A percentile compares a stretch with the other conserved stretches of the same genome.
Evolutionary conservation across 2,113 vertebrate genomes (phyloP).

Genomic region (Oenanthe oenanthe): DNA sequence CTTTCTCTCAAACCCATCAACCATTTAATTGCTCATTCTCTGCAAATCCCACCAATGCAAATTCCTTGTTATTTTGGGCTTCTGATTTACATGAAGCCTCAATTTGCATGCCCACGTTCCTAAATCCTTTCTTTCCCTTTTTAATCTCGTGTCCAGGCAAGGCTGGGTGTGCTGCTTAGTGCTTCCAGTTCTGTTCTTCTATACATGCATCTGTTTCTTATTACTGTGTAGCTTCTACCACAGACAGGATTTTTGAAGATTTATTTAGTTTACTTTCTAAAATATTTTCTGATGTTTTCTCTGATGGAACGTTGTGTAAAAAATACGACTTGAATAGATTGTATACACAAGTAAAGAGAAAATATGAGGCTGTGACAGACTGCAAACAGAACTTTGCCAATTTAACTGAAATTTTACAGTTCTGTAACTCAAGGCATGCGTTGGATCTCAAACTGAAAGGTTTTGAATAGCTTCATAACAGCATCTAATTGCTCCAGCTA

Average conservation of each 20-base stretch:
- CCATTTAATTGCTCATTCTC: neutral
- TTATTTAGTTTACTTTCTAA: constrained; percentile 13
- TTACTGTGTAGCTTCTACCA: neutral
- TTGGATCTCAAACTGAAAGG: constrained; percentile 23
- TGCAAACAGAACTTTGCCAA: constrained; percentile 25
- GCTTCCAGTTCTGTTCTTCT: neutral
- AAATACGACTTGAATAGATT: neutral
- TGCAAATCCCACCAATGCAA: neutral
- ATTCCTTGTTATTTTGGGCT: neutral
- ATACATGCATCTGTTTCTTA: neutral
- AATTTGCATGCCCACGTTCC: neutral
- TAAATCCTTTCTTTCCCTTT: constrained; percentile 18
- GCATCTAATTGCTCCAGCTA: constrained; percentile 56
- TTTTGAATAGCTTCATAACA: constrained; percentile 40
- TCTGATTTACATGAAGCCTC: neutral
- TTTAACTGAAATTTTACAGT: constrained; percentile 40
- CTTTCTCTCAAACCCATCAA: neutral
- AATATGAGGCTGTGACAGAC: neutral
- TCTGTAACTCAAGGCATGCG: constrained; percentile 25
- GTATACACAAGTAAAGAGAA: neutral
- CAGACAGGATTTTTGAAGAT: neutral
- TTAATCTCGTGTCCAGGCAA: neutral
- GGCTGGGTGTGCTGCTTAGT: neutral
- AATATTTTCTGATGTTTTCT: constrained; percentile 7
- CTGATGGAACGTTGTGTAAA: neutral